Evolutionary conservation across 1,140 invertebrate genomes (phyloP), one percentile per base, ranked within the genome.

Genomic region (Charaxes varanes): DNA sequence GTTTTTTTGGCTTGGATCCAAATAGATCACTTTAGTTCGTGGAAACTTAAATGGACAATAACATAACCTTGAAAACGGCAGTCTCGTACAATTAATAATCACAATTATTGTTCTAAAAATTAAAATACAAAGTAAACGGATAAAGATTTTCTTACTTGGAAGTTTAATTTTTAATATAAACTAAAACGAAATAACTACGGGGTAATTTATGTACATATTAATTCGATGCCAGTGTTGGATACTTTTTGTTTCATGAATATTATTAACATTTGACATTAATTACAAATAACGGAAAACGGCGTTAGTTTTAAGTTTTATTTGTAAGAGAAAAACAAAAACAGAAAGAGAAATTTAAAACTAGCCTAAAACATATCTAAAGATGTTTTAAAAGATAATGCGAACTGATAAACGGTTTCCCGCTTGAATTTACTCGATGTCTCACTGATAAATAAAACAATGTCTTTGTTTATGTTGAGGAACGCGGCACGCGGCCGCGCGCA

Each of bases 1-100:
- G 28, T 41, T 34, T 50, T 49, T 51, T 49, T 67, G 62, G 56
- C 48, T 23, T 4, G 1, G 13, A 13, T 58, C 64, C 64, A 73
- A 58, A 21, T 37, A 41, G 35, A 42, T 12, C 28, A 30, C 24
- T 26, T 38, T 16, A 22, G 15, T 47, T 44, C 30, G 28, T 17
- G 27, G 18, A 41, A 32, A 45, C 46, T 46, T 54, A 54, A 38
- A 44, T 19, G 32, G 36, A 21, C 15, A 31, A 40, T 8, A 36
- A 10, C 0, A n/a, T 21, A 40, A 35, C 37, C 35, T 44, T 35
- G 27, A 44, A 15, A 38, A 32, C 34, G 27, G 19, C 42, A 40
- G 43, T 46, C 36, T 40, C 36, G 17, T 33, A 40, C 30, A 33
- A 46, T 40, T 26, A 13, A 22, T 31, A 28, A 26, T 12, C 10